These are phyloP conservation scores for Chymomyza caudatula DNA, from an alignment of 2,888 invertebrate genomes.

Conservation along the genomic window DNA sequence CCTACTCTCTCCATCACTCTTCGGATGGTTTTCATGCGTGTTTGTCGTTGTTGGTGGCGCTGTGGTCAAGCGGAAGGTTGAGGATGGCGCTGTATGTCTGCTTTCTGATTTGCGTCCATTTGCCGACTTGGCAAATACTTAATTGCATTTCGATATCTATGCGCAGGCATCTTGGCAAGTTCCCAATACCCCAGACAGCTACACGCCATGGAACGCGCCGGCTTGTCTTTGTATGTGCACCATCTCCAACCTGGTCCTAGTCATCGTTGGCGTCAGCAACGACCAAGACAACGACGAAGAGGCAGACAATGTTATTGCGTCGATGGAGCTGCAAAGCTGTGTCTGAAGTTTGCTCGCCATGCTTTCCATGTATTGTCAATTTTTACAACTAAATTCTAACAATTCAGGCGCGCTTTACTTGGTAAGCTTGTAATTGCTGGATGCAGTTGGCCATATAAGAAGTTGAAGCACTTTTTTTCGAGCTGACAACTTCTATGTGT, in stretches of 20 bases:
- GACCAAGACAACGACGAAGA: not conserved
- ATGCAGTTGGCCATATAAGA: slow-evolving; percentile 36
- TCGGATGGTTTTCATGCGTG: slow-evolving; percentile 63
- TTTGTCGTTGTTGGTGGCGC: slow-evolving; percentile 59
- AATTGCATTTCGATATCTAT: slow-evolving; percentile 75
- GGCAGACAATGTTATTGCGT: not conserved
- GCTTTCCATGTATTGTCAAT: slow-evolving; percentile 41
- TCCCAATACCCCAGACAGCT: slow-evolving; percentile 38
- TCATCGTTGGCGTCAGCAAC: not conserved
- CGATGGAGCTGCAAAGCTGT: not conserved
- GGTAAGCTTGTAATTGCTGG: slow-evolving; percentile 69
- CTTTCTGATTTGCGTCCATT: slow-evolving; percentile 30
- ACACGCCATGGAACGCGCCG: slow-evolving; percentile 30
- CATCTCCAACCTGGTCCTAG: not conserved
- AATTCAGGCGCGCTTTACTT: slow-evolving; percentile 59
- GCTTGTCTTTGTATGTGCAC: slow-evolving; percentile 26
- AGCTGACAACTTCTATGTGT: not conserved
- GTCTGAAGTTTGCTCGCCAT: not conserved
- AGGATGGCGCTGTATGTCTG: slow-evolving; percentile 12
- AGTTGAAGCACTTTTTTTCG: not conserved
- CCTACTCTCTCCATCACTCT: not conserved
- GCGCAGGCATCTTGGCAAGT: slow-evolving; percentile 73
- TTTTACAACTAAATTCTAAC: slow-evolving; percentile 64
- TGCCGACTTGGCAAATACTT: slow-evolving; percentile 68
- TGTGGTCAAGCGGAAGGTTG: slow-evolving; percentile 13